phyloP scores from a whole-genome alignment of 2,888 invertebrate genomes.

The Julus scanicus region DNA sequence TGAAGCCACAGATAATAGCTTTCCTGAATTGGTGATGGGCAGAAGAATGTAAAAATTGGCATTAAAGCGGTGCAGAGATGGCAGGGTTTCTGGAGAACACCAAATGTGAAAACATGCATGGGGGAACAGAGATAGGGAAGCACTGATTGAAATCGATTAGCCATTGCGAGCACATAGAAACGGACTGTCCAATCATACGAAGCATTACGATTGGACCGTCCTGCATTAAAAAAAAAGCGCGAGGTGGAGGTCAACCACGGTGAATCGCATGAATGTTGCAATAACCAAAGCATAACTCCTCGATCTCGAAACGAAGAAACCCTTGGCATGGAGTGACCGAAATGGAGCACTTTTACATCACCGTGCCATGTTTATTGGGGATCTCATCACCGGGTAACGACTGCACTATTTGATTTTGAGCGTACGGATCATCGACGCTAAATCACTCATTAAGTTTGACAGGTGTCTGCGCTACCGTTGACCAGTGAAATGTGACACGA shows the following conservation, averaged over 20 bases:
- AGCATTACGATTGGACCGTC: not conserved
- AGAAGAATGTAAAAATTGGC: slow-evolving; percentile 36
- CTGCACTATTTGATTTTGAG: slow-evolving; percentile 20
- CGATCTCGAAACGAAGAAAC: too few relatives aligned
- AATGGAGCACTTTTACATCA: too few relatives aligned
- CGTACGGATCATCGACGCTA: slow-evolving; percentile 40
- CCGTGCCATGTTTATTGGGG: not conserved
- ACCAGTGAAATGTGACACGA: not conserved
- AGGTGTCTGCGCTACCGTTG: not conserved
- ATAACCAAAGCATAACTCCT: not conserved
- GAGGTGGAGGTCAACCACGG: not conserved
- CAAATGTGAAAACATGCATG: too few relatives aligned
- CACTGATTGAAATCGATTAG: slow-evolving; percentile 36
- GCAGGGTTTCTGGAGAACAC: not conserved
- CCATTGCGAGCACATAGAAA: slow-evolving; percentile 26
- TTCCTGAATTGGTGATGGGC: not conserved
- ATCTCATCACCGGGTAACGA: slow-evolving; percentile 36
- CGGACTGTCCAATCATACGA: not conserved
- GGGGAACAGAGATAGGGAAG: not conserved
- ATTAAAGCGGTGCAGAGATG: too few relatives aligned
- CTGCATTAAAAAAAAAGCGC: not conserved
- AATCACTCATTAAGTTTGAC: slow-evolving; percentile 36
- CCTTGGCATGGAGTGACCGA: not conserved
- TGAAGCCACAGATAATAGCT: not conserved
- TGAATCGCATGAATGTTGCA: slow-evolving; percentile 25